Conservation (phyloP, 2,113 vertebrate species). For the Tympanuchus pallidicinctus region DNA sequence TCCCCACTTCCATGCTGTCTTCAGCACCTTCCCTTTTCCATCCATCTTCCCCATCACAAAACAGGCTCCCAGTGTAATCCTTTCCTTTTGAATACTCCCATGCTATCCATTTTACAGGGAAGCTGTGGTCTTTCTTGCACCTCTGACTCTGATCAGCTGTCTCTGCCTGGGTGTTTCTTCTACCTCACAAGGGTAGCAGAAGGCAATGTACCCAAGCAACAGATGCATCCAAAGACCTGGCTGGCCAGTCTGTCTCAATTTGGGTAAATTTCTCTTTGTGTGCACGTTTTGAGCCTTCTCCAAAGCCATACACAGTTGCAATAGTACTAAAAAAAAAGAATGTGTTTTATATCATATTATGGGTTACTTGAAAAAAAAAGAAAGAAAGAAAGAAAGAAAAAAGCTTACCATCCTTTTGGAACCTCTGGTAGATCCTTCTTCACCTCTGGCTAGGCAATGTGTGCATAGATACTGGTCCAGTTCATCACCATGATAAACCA, state of each 20-base stretch:
- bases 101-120: fast-evolving
- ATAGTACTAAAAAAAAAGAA: background rate
- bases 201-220: fast-evolving
- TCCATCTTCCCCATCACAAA: fast-evolving
- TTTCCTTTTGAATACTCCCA: too few species aligned
- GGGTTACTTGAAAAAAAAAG: background rate
- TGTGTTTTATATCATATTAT: fast-evolving
- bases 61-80: fast-evolving
- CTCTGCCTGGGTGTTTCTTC: background rate
- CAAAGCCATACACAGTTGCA: fast-evolving
- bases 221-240: fast-evolving
- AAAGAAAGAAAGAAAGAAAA: too few species aligned
- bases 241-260: background rate
- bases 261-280: background rate
- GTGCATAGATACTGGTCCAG: fast-evolving
- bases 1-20: fast-evolving
- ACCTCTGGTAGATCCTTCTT: fast-evolving
- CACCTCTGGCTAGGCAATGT: too few species aligned
- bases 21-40: background rate
- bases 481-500: background rate
- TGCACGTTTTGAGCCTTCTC: background rate
- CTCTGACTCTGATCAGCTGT: background rate
- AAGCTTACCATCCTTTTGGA: background rate
- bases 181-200: background rate
- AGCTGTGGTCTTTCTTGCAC: fast-evolving